These are phyloP conservation scores for Barnardius zonarius DNA, from an alignment of 2,113 vertebrate genomes.

Conservation along the genomic window DNA sequence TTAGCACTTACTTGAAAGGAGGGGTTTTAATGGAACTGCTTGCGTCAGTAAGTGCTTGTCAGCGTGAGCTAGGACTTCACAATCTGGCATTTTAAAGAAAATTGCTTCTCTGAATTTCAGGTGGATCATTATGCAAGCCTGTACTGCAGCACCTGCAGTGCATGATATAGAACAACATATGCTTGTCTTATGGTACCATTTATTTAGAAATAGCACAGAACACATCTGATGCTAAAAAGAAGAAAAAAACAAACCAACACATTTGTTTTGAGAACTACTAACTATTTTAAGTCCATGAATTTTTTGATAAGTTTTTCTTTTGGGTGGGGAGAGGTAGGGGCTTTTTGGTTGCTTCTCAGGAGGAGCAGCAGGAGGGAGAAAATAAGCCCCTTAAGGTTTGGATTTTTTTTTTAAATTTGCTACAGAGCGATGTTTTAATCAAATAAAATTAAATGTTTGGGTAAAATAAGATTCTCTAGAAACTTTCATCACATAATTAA, in stretches of 20 bases:
- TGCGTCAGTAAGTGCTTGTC: slow-evolving; percentile 2
- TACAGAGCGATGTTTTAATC: not conserved
- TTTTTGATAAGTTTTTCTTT: not conserved
- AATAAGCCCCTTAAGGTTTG: not conserved
- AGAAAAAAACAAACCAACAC: slow-evolving; percentile 30
- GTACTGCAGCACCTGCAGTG: slow-evolving; percentile 34
- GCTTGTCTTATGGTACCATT: slow-evolving; percentile 47
- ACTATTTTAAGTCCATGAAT: not conserved
- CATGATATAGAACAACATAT: slow-evolving; percentile 47
- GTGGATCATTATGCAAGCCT: slow-evolving; percentile 43
- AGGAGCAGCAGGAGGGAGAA: fast-evolving
- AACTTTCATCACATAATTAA: not conserved
- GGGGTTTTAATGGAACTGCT: slow-evolving; percentile 4
- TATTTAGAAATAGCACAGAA: slow-evolving; percentile 53
- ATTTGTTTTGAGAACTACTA: slow-evolving; percentile 26
- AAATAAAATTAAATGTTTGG: not conserved
- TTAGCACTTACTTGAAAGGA: not conserved
- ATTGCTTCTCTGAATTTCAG: slow-evolving; percentile 50
- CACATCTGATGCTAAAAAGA: not conserved
- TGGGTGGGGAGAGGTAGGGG: not conserved
- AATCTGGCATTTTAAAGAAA: slow-evolving; percentile 24
- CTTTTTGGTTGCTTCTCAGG: not conserved
- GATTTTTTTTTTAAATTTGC: not conserved
- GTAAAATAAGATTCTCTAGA: not conserved
- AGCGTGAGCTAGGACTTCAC: not conserved